A percentile compares a stretch with the other conserved stretches of the same genome.
Conservation (phyloP, 1,140 invertebrate species). For the Chrysomallon squamiferum region DNA sequence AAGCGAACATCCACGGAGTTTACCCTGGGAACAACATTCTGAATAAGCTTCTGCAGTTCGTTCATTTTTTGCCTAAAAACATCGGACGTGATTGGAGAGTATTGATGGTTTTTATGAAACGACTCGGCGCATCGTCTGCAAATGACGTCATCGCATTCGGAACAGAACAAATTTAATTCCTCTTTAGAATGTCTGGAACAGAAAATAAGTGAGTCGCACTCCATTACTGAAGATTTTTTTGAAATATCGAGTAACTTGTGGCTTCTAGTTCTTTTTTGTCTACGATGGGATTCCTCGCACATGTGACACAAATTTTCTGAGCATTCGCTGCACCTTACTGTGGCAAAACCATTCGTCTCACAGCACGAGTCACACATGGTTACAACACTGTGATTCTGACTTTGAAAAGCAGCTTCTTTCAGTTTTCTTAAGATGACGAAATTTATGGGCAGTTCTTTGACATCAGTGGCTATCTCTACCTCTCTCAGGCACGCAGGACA, state of each 20-base stretch:
- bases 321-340: constrained; percentile 18
- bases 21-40: constrained; percentile 10
- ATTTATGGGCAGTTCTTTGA: constrained; percentile 17
- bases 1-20: constrained; percentile 15
- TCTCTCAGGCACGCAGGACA: constrained; percentile 19
- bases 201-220: neutral
- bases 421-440: constrained; percentile 8
- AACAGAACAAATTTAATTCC: constrained; percentile 18
- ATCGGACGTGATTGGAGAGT: constrained; percentile 7
- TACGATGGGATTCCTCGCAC: constrained; percentile 20
- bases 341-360: neutral
- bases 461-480: constrained; percentile 4
- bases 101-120: constrained; percentile 15
- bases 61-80: constrained; percentile 17
- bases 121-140: constrained; percentile 10
- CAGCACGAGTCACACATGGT: constrained; percentile 16
- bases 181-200: constrained; percentile 7
- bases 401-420: neutral
- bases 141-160: constrained; percentile 9
- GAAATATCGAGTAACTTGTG: constrained; percentile 11
- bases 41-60: constrained; percentile 14
- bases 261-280: constrained; percentile 20
- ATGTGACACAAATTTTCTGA: constrained; percentile 15
- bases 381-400: neutral
- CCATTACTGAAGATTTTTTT: neutral